Evolutionary conservation across 2,113 vertebrate genomes (phyloP).

Genomic region (Eira barbara): DNA sequence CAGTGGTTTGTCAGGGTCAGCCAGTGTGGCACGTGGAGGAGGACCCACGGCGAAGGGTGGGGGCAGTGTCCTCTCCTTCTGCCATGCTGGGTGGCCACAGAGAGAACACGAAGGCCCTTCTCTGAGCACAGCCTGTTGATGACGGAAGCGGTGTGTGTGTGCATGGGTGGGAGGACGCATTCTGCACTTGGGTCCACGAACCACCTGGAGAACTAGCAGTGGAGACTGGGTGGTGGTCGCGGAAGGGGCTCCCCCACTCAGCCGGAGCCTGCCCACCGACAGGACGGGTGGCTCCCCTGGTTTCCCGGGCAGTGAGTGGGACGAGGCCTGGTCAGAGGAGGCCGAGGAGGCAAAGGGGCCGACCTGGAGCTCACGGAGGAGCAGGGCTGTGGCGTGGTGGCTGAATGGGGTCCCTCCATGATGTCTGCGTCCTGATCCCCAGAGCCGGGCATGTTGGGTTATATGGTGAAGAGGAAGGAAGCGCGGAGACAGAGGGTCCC

Average conservation of each 20-base stretch:
- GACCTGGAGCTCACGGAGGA: background rate
- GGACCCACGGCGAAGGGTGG: background rate
- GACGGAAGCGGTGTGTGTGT: background rate
- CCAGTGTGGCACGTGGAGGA: background rate
- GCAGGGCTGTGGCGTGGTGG: background rate
- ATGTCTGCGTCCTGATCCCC: background rate
- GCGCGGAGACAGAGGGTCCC: background rate
- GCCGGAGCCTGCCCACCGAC: background rate
- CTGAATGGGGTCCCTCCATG: background rate
- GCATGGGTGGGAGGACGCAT: background rate
- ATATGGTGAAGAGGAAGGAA: background rate
- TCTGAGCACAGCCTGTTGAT: background rate
- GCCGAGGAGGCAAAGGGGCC: background rate
- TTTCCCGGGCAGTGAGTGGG: accelerated
- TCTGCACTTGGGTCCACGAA: background rate
- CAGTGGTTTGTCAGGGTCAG: background rate
- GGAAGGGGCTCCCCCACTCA: background rate
- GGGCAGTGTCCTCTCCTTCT: background rate
- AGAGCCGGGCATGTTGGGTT: background rate
- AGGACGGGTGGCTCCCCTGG: background rate
- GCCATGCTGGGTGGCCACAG: background rate
- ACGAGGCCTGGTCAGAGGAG: background rate
- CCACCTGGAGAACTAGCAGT: background rate
- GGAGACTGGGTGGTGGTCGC: background rate
- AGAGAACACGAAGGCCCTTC: background rate